Evolutionary conservation across 2,888 invertebrate species (phyloP), one percentile per base, ranked within the genome.

Genomic region (Drosophila neoperkinsi): DNA sequence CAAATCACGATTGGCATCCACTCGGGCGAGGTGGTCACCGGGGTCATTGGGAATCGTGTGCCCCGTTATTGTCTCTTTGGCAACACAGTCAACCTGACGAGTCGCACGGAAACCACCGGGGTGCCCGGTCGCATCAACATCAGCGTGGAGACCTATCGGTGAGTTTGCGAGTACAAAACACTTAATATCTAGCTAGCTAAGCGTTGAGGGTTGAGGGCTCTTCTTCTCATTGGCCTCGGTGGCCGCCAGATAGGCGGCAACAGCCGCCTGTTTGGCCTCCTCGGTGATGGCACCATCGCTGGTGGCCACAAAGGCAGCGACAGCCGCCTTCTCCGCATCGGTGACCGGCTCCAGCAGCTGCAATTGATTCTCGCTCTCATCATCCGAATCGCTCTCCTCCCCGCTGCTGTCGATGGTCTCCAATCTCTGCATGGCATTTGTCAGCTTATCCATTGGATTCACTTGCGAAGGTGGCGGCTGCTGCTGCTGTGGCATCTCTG

Each of bases 1-100:
- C 96, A 96, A 94, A 97, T 98, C 75, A 98, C 98, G 25, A 98
- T 98, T 90, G 98, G 98, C 4, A 97, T 98, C 79, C 98, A 98
- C 91, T 97, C 97, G 3, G 98, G 98, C 0, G 98, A 98, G 93
- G 98, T 98, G 28, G 98, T 98, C 60, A 98, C 98, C 0, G 98
- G 98, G 18, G 98, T 98, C 10, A 98, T 98, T 77, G 98, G 98
- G 4, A 97, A 98, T 93, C 95, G 98, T 74, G 98, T 98, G 97
- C 98, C 98, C 0, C 95, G 98, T 34, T 98, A 98, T 93, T 97
- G 97, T 87, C 95, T 98, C 36, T 98, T 98, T 91, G 98, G 98
- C 9, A 98, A 98, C 94, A 98, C 98, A 0, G 98, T 98, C 18
- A 98, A 98, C 94, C 93, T 98, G 73, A 98, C 98, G 62, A 98